These are phyloP conservation scores for Pygocentrus nattereri DNA, from an alignment of 2,797 vertebrate species.

Conservation along the genomic window DNA sequence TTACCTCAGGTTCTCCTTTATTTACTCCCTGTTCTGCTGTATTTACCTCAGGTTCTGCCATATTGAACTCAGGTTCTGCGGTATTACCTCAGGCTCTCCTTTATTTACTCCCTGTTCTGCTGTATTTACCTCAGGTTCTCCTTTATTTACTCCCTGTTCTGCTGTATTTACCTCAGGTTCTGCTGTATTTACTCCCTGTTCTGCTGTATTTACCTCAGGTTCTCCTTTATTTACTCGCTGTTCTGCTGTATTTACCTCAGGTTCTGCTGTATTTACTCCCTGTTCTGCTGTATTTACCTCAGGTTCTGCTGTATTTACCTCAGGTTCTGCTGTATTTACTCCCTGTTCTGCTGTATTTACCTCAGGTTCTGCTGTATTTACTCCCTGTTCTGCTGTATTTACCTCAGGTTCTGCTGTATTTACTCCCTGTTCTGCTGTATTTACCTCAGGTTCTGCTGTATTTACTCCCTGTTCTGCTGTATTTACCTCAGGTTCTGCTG, in stretches of 20 bases:
- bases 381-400: background rate
- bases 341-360: background rate
- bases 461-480: background rate
- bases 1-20: no score
- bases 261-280: background rate
- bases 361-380: background rate
- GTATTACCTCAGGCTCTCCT: background rate
- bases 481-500: background rate
- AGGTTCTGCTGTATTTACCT: background rate
- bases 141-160: background rate
- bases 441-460: background rate
- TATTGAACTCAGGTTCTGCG: background rate
- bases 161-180: background rate
- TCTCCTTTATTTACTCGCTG: background rate
- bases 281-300: no score
- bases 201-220: background rate
- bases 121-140: background rate
- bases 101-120: background rate
- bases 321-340: background rate
- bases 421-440: background rate
- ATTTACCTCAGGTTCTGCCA: no score
- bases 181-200: background rate
- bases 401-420: background rate
- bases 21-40: no score
- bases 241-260: background rate